Evolutionary conservation across 2,113 vertebrate genomes (phyloP).

Genomic region (Amphiprion ocellaris): DNA sequence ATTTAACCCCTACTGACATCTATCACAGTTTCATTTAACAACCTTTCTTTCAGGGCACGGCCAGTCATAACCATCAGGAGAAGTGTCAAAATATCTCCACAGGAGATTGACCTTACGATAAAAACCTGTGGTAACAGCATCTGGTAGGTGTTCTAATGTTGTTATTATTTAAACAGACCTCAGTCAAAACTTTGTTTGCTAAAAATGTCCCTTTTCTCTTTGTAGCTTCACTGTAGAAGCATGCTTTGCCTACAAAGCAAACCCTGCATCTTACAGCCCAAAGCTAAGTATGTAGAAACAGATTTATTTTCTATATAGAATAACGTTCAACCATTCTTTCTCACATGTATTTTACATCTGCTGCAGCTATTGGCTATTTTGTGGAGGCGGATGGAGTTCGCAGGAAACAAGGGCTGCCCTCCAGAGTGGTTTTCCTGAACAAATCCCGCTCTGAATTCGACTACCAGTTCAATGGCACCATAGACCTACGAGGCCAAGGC

Average conservation of each 20-base stretch:
- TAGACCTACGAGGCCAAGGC: constrained; percentile 88
- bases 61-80: constrained; percentile 91
- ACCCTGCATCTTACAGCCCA: constrained; percentile 87
- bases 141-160: constrained; percentile 84
- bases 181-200: constrained; percentile 7
- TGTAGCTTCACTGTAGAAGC: constrained; percentile 89
- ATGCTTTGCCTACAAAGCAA: constrained; percentile 92
- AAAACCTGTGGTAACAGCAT: constrained; percentile 86
- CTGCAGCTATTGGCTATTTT: constrained; percentile 85
- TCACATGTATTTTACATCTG: constrained; percentile 11
- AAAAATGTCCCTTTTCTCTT: constrained; percentile 40
- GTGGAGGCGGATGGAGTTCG: constrained; percentile 90
- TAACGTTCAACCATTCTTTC: neutral
- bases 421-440: constrained; percentile 88
- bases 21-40: constrained; percentile 19
- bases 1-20: constrained; percentile 18
- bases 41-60: constrained; percentile 86
- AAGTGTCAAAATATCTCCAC: constrained; percentile 87
- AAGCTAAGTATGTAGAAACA: constrained; percentile 87
- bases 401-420: constrained; percentile 85
- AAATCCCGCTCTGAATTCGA: constrained; percentile 78
- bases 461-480: constrained; percentile 81
- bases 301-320: neutral
- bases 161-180: neutral
- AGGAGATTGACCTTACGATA: constrained; percentile 81